phyloP scores from a whole-genome alignment of 2,113 vertebrate genomes.

The Passer domesticus region DNA sequence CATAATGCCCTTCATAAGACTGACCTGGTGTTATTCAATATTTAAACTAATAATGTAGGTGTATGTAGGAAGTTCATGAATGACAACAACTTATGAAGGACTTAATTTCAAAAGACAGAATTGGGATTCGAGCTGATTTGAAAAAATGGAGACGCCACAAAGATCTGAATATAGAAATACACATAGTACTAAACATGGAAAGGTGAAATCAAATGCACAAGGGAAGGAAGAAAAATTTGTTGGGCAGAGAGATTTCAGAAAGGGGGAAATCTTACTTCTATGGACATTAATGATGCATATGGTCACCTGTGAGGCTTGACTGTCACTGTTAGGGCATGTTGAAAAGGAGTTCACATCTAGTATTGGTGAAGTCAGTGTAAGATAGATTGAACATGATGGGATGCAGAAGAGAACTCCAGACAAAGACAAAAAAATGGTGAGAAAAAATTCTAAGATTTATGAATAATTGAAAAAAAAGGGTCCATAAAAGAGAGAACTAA shows the following conservation, averaged over 20 bases:
- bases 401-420: background rate
- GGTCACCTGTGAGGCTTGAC: background rate
- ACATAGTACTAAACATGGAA: background rate
- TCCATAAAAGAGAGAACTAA: background rate
- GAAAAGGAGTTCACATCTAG: background rate
- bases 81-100: background rate
- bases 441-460: background rate
- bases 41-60: background rate
- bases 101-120: background rate
- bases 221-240: background rate
- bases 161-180: background rate
- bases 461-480: background rate
- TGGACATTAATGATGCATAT: background rate
- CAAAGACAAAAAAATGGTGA: accelerated
- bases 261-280: background rate
- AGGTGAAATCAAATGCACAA: background rate
- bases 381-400: background rate
- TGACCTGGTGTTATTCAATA: background rate
- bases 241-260: background rate
- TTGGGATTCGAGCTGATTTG: background rate
- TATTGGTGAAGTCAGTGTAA: background rate
- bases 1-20: background rate
- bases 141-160: background rate
- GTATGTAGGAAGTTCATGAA: background rate
- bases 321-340: background rate